Evolutionary conservation across 2,113 vertebrate species (phyloP).

Genomic region (Pipra filicauda): DNA sequence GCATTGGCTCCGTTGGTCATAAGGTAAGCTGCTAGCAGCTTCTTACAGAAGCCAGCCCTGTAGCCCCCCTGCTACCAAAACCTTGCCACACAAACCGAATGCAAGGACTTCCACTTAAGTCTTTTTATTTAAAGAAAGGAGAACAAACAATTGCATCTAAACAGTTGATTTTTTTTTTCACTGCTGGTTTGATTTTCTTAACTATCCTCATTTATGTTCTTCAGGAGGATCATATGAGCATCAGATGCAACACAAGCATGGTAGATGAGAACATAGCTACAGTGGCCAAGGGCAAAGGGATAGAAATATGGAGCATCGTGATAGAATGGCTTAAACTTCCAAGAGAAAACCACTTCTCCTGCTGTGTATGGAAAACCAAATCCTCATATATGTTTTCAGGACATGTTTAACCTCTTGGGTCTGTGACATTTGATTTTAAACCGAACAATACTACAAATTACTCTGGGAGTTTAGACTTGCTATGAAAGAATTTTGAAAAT

Average conservation of each 20-base stretch:
- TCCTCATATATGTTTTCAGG: neutral
- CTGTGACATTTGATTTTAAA: neutral
- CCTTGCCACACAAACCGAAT: neutral
- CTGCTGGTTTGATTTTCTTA: neutral
- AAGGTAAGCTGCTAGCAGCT: neutral
- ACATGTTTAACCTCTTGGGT: neutral
- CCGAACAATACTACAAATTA: neutral
- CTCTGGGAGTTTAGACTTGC: neutral
- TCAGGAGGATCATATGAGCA: neutral
- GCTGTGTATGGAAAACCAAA: neutral
- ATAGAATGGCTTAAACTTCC: neutral
- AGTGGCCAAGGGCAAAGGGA: neutral
- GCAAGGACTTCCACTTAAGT: neutral
- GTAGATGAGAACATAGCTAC: neutral
- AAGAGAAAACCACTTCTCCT: neutral
- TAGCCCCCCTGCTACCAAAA: neutral
- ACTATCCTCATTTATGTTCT: neutral
- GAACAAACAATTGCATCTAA: neutral
- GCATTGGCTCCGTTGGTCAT: rapidly evolving
- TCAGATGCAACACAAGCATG: neutral
- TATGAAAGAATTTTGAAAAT: neutral
- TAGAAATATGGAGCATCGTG: neutral
- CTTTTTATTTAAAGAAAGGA: neutral
- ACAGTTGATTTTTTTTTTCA: neutral
- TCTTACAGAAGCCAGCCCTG: neutral